These are phyloP conservation scores for Callitettix versicolor DNA, from an alignment of 1,140 invertebrate species.

Conservation along the genomic window DNA sequence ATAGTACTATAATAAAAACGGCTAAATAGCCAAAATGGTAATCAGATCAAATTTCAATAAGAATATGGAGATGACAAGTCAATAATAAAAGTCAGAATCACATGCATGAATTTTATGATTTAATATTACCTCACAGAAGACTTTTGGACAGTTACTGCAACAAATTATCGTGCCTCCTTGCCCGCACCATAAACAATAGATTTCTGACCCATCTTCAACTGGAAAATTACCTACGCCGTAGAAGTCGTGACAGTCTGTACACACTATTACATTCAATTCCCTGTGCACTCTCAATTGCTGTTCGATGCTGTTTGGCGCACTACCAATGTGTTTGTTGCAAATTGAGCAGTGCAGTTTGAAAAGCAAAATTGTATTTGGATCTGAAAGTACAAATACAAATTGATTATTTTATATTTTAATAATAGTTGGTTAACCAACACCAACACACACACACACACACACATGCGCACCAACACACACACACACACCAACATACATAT, in stretches of 20 bases:
- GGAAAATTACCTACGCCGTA: constrained; percentile 37
- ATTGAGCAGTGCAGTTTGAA: constrained; percentile 9
- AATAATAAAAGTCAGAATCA: no score
- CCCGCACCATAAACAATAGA: constrained; percentile 45
- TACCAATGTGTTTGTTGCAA: constrained; percentile 1
- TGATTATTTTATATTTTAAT: no score
- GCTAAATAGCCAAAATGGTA: no score
- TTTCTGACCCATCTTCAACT: constrained; percentile 36
- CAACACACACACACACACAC: no score
- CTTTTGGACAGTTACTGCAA: constrained; percentile 39
- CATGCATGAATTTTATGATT: no score
- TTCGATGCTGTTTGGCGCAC: neutral
- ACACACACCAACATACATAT: no score
- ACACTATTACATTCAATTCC: neutral
- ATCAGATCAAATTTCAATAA: no score
- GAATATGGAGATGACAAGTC: no score
- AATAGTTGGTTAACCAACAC: no score
- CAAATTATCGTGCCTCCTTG: constrained; percentile 40
- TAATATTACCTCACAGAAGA: constrained; percentile 38
- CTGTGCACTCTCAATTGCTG: neutral
- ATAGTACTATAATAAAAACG: no score
- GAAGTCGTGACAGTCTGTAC: constrained; percentile 37
- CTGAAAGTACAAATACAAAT: no score
- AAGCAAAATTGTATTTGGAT: neutral
- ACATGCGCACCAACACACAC: no score